Evolutionary conservation across 2,797 vertebrate species (phyloP).

Genomic region (Alectoris magna): DNA sequence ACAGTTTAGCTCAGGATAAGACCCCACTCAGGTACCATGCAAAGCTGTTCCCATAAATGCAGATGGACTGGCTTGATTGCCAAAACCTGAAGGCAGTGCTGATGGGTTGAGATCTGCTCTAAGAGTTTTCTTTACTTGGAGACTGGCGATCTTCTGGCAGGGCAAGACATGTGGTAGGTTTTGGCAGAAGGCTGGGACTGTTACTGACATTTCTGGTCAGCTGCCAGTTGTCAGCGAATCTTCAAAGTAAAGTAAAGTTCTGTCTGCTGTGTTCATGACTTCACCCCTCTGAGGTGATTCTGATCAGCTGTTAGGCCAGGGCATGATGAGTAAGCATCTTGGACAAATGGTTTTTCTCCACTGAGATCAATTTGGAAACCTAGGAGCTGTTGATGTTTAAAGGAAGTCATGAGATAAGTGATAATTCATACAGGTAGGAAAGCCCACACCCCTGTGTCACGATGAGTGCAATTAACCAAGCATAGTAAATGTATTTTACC

Average conservation of each 20-base stretch:
- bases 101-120: background rate
- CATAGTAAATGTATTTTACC: background rate
- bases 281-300: background rate
- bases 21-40: background rate
- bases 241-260: background rate
- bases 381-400: background rate
- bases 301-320: background rate
- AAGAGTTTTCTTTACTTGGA: background rate
- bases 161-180: background rate
- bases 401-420: background rate
- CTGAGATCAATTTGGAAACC: background rate
- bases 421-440: background rate
- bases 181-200: background rate
- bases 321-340: background rate
- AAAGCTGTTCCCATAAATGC: background rate
- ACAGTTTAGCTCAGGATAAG: background rate
- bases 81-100: background rate
- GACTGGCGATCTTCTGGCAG: background rate
- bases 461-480: background rate
- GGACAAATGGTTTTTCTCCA: background rate
- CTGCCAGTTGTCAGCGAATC: background rate
- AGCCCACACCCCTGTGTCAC: accelerated
- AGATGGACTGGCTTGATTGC: background rate
- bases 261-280: background rate
- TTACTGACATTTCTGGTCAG: background rate